Percentiles rank a stretch among this genome's conserved stretches.
These are phyloP conservation scores for Peromyscus californicus DNA, from an alignment of 2,113 vertebrate genomes.

Conservation along the genomic window DNA sequence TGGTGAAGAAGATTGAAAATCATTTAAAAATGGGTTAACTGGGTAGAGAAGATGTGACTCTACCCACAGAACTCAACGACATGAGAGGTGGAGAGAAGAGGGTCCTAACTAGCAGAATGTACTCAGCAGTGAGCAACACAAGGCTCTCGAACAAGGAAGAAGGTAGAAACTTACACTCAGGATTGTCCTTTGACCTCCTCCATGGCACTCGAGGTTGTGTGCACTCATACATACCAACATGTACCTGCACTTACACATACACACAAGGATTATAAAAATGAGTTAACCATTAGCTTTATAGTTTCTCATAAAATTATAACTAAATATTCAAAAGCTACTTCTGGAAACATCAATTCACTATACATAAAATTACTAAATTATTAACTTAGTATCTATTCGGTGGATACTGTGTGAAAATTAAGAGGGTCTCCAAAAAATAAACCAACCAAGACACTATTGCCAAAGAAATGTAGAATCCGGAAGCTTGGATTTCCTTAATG, in stretches of 20 bases:
- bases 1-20: not conserved
- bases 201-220: not conserved
- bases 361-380: not conserved
- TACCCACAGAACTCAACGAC: not conserved
- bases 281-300: not conserved
- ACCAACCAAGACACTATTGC: not conserved
- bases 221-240: not conserved
- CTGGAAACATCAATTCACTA: not conserved
- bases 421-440: not conserved
- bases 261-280: not conserved
- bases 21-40: not conserved
- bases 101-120: not conserved
- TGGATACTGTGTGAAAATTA: not conserved
- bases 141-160: not conserved
- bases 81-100: not conserved
- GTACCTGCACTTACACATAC: not conserved
- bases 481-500: not conserved
- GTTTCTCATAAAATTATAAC: not conserved
- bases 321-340: not conserved
- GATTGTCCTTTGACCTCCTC: not conserved
- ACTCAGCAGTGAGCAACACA: not conserved
- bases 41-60: not conserved
- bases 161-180: not conserved
- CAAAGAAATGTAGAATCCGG: not conserved
- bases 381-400: not conserved